These are phyloP conservation scores for Lonchura striata DNA, from an alignment of 2,113 vertebrate genomes.

Conservation along the genomic window DNA sequence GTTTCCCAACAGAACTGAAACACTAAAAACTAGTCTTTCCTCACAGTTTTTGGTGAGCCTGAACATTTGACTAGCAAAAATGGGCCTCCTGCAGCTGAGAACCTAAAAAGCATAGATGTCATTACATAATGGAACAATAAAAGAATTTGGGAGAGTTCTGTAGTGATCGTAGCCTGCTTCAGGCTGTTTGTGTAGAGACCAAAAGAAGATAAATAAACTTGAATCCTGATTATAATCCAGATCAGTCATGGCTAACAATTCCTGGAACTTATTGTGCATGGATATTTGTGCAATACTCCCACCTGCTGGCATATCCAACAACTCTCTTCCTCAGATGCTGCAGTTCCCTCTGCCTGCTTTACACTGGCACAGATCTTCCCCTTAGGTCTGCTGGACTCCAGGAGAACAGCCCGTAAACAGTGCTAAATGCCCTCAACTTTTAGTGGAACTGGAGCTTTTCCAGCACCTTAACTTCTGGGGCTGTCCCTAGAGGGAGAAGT, in stretches of 20 bases:
- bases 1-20: constrained; percentile 9
- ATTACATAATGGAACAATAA: neutral
- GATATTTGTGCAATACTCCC: constrained; percentile 4
- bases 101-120: neutral
- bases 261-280: neutral
- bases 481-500: neutral
- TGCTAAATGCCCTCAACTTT: neutral
- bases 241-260: neutral
- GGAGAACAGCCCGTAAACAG: neutral
- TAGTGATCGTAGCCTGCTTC: neutral
- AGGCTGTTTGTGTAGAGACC: neutral
- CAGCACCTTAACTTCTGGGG: neutral
- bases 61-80: neutral
- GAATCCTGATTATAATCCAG: neutral
- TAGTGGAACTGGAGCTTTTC: neutral
- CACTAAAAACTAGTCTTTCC: neutral
- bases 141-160: neutral
- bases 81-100: neutral
- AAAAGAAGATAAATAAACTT: neutral
- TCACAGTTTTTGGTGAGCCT: neutral
- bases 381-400: neutral
- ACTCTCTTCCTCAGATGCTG: neutral
- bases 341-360: neutral
- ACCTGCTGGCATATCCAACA: neutral
- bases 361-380: neutral